phyloP scores from a whole-genome alignment of 1,140 invertebrate genomes.

The Drosophila murphyi region DNA sequence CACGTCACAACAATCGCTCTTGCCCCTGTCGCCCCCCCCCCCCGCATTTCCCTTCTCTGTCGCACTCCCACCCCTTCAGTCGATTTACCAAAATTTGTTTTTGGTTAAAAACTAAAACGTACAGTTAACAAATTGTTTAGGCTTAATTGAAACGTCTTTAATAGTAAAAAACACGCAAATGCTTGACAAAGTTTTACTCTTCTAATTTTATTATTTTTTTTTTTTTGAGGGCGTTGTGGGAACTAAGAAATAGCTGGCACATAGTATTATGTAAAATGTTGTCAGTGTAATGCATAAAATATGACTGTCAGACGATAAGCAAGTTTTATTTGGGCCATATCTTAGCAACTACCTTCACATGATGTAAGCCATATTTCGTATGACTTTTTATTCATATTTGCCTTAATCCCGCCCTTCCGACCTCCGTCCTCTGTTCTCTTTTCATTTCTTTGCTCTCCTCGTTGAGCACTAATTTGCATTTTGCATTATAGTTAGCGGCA shows the following conservation, averaged over 20 bases:
- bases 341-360: constrained; percentile 34
- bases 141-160: constrained; percentile 51
- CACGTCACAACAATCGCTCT: constrained; percentile 60
- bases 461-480: constrained; percentile 67
- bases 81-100: constrained; percentile 19
- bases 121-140: constrained; percentile 49
- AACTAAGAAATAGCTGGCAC: constrained; percentile 4
- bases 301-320: constrained; percentile 2
- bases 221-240: constrained; percentile 29
- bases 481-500: constrained; percentile 56
- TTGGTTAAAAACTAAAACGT: constrained; percentile 19
- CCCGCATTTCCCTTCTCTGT: background rate
- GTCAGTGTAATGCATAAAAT: constrained; percentile 13
- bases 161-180: constrained; percentile 49
- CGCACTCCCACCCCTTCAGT: background rate
- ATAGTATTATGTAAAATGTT: constrained; percentile 23
- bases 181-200: constrained; percentile 6
- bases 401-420: no score
- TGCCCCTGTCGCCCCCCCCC: background rate
- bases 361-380: constrained; percentile 51
- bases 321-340: constrained; percentile 24
- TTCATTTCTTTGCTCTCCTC: constrained; percentile 19
- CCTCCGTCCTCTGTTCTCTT: constrained; percentile 25
- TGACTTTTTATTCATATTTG: constrained; percentile 33
- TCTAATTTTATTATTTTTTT: constrained; percentile 2